Evolutionary conservation across 2,797 vertebrate species (phyloP).

Genomic region (Acipenser ruthenus): DNA sequence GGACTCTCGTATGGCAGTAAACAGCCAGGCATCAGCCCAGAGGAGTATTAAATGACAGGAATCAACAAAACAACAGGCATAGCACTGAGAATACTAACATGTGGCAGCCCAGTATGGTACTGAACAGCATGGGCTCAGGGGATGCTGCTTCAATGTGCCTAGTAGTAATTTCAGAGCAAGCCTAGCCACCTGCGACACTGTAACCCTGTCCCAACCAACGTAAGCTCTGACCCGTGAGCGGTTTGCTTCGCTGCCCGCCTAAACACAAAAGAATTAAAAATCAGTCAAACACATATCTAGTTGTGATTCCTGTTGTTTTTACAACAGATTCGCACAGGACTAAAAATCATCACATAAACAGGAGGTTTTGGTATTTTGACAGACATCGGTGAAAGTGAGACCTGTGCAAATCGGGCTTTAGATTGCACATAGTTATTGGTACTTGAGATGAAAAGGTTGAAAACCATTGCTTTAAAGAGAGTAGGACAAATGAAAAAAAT

Average conservation of each 20-base stretch:
- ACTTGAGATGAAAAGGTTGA: too few relatives aligned
- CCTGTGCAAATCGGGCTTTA: too few relatives aligned
- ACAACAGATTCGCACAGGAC: too few relatives aligned
- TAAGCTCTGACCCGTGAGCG: background rate
- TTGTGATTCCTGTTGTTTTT: too few relatives aligned
- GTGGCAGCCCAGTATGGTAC: background rate
- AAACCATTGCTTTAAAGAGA: too few relatives aligned
- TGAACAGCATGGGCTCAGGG: background rate
- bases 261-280: background rate
- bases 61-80: background rate
- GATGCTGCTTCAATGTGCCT: background rate
- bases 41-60: background rate
- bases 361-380: too few relatives aligned
- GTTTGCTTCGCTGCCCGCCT: background rate
- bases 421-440: too few relatives aligned
- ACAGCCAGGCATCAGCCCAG: background rate
- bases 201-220: background rate
- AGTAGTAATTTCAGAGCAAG: too few relatives aligned
- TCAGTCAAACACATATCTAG: too few relatives aligned
- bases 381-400: too few relatives aligned
- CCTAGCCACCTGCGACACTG: background rate
- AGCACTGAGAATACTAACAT: background rate
- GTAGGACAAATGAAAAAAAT: too few relatives aligned
- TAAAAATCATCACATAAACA: too few relatives aligned
- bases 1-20: background rate